Evolutionary conservation across 2,888 invertebrate genomes (phyloP).

Genomic region (Tipula confusa): DNA sequence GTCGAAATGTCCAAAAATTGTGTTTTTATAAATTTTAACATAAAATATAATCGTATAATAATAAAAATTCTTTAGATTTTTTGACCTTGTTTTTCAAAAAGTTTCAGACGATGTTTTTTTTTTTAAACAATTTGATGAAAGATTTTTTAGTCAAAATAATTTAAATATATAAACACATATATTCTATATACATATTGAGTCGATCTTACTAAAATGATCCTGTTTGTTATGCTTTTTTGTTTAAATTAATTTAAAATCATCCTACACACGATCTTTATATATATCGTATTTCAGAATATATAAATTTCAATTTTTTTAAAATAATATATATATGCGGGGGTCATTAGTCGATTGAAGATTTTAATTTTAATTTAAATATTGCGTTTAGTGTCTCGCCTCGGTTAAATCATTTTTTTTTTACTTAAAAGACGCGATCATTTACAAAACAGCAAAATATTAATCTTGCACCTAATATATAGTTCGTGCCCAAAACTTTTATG

Average conservation of each 20-base stretch:
- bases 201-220: not conserved
- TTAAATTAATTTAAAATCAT: not conserved
- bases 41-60: not conserved
- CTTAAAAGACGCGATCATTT: too few species aligned
- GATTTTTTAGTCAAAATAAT: not conserved
- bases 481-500: not conserved
- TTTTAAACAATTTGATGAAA: not conserved
- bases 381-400: too few species aligned
- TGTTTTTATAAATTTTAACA: not conserved
- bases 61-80: not conserved
- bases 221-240: conserved; percentile 9
- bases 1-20: not conserved
- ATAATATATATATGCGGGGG: not conserved
- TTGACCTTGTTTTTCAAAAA: conserved; percentile 25
- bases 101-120: not conserved
- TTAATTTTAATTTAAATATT: too few species aligned
- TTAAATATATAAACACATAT: too few species aligned
- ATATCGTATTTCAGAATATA: not conserved
- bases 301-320: not conserved
- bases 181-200: too few species aligned
- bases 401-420: too few species aligned
- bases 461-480: not conserved
- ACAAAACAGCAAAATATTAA: not conserved
- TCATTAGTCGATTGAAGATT: too few species aligned
- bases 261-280: not conserved